Evolutionary conservation across 2,797 vertebrate genomes (phyloP).

Genomic region (Poecilia wingei): DNA sequence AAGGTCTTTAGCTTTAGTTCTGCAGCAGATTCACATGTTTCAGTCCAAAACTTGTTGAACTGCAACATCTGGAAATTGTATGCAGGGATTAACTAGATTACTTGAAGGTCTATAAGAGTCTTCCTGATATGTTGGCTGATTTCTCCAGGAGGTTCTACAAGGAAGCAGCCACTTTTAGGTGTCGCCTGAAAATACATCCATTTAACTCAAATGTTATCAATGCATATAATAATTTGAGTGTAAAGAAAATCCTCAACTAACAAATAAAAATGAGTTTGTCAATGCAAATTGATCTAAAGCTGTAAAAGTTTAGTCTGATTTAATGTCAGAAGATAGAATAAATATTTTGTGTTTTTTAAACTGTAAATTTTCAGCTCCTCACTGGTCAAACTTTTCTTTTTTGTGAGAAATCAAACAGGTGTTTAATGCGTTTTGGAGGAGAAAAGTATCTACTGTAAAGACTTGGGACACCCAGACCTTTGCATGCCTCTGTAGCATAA

Average conservation of each 20-base stretch:
- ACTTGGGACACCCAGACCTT: neutral
- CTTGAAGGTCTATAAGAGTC: neutral
- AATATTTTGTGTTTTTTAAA: neutral
- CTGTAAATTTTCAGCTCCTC: neutral
- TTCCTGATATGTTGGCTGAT: neutral
- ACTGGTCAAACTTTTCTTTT: neutral
- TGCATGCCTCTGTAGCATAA: slow-evolving; percentile 6
- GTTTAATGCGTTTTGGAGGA: neutral
- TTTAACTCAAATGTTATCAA: neutral
- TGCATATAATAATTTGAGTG: too few relatives aligned
- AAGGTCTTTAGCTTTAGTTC: neutral
- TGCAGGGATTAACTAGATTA: neutral
- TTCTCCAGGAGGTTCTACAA: neutral
- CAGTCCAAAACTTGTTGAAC: neutral
- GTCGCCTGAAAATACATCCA: neutral
- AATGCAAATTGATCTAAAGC: neutral
- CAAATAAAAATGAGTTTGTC: neutral
- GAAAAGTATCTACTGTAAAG: neutral
- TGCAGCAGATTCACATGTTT: neutral
- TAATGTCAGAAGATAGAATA: neutral
- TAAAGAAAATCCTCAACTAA: neutral
- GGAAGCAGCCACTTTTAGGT: neutral
- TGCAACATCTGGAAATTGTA: neutral
- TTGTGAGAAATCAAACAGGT: neutral
- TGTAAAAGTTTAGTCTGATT: neutral